These are phyloP conservation scores for Pristiophorus japonicus DNA, from an alignment of 2,113 vertebrate genomes.

Conservation along the genomic window DNA sequence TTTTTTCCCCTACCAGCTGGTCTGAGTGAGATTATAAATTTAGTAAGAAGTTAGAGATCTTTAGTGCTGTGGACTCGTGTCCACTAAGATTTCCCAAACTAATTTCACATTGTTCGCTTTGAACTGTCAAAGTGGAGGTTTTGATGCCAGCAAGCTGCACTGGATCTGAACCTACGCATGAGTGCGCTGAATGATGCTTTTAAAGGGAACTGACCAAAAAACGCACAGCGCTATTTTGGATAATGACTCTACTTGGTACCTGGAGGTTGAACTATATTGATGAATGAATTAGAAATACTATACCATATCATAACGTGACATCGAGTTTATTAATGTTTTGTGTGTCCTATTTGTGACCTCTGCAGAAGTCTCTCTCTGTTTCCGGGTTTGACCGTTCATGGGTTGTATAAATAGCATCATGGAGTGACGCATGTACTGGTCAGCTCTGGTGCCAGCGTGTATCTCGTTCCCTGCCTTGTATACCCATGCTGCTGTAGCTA, in stretches of 20 bases:
- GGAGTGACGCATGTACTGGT: neutral
- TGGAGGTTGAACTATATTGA: neutral
- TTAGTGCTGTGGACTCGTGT: too few relatives aligned
- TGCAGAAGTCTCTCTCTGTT: neutral
- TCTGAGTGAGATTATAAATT: too few relatives aligned
- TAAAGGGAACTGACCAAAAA: too few relatives aligned
- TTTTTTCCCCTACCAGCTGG: too few relatives aligned
- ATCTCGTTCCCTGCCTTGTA: neutral
- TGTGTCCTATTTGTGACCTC: neutral
- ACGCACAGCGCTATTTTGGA: too few relatives aligned
- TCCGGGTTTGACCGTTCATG: neutral
- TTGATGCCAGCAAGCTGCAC: too few relatives aligned
- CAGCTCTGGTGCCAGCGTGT: neutral
- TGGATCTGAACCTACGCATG: too few relatives aligned
- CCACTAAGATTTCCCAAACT: too few relatives aligned
- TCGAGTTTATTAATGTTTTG: neutral
- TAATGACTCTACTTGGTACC: neutral
- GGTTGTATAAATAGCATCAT: neutral
- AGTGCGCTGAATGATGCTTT: too few relatives aligned
- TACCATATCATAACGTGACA: neutral
- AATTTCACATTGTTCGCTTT: too few relatives aligned
- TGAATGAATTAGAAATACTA: neutral
- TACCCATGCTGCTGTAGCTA: neutral
- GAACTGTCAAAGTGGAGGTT: too few relatives aligned
- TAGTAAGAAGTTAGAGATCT: too few relatives aligned